phyloP scores from a whole-genome alignment of 2,797 vertebrate genomes.

The Helostoma temminkii region DNA sequence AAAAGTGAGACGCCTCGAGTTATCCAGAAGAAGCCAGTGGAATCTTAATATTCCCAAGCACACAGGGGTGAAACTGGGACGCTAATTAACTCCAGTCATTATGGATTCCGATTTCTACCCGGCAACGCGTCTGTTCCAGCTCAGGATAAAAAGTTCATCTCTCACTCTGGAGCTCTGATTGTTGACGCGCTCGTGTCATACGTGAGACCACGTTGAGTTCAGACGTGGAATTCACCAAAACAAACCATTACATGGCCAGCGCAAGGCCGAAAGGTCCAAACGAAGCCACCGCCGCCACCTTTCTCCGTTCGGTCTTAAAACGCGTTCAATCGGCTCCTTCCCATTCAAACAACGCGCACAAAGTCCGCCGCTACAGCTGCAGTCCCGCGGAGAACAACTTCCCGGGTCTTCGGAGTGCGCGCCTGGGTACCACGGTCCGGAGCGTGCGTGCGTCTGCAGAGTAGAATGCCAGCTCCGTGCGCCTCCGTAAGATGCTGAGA shows the following conservation, averaged over 20 bases:
- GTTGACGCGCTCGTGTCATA: conserved; percentile 58
- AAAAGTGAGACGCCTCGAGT: conserved; percentile 16
- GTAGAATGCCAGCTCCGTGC: conserved; percentile 50
- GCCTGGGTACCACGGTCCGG: conserved; percentile 44
- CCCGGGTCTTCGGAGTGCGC: conserved; percentile 37
- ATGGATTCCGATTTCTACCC: conserved; percentile 35
- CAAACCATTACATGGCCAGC: conserved; percentile 26
- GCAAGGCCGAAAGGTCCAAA: conserved; percentile 3
- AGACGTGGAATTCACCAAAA: conserved; percentile 47
- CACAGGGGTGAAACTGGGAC: neutral
- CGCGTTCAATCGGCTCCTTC: conserved; percentile 12
- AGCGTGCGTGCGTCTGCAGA: conserved; percentile 25
- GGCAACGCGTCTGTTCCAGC: conserved; percentile 22
- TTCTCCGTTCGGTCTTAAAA: conserved; percentile 8
- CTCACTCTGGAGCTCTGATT: conserved; percentile 34
- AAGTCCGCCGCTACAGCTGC: conserved; percentile 30
- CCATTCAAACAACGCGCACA: conserved; percentile 47
- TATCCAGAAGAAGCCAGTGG: conserved; percentile 49
- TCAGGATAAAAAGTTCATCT: conserved; percentile 45
- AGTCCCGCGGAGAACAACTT: conserved; percentile 23
- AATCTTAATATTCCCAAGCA: conserved; percentile 55
- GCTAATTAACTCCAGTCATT: conserved; percentile 47
- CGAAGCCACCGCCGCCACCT: neutral
- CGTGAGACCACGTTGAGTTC: conserved; percentile 42
- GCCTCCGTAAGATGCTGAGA: conserved; percentile 67